Evolutionary conservation across 2,113 vertebrate species (phyloP).

Genomic region (Rhabdornis inornatus): DNA sequence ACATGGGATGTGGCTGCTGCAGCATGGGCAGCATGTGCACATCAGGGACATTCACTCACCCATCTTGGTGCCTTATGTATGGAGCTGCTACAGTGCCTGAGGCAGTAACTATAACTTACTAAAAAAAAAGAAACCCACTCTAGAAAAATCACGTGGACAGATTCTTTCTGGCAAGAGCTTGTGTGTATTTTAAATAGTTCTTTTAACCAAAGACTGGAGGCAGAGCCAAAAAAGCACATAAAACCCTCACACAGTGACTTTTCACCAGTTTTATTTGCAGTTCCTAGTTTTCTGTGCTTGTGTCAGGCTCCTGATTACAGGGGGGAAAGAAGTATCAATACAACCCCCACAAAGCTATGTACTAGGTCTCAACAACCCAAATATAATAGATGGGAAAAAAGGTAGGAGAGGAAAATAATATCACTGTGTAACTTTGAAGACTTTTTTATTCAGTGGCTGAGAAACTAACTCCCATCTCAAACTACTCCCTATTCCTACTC

Average conservation of each 20-base stretch:
- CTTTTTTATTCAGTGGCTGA: not conserved
- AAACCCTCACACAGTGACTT: slow-evolving; percentile 39
- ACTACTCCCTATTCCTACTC: not conserved
- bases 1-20: not conserved
- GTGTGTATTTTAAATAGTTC: not conserved
- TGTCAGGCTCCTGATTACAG: not conserved
- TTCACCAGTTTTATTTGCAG: slow-evolving; percentile 29
- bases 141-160: not conserved
- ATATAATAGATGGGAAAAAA: not conserved
- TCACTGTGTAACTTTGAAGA: not conserved
- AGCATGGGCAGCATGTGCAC: rapidly evolving
- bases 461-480: not conserved
- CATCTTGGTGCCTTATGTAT: not conserved
- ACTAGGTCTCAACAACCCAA: not conserved
- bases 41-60: not conserved
- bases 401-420: not conserved
- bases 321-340: not conserved
- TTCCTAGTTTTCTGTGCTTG: not conserved
- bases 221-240: slow-evolving; percentile 6
- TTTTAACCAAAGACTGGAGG: not conserved
- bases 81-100: not conserved
- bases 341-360: not conserved
- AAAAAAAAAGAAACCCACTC: not conserved
- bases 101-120: not conserved
- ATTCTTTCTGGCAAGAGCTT: not conserved